Evolutionary conservation across 2,113 vertebrate species (phyloP).

Genomic region (Microtus pennsylvanicus): DNA sequence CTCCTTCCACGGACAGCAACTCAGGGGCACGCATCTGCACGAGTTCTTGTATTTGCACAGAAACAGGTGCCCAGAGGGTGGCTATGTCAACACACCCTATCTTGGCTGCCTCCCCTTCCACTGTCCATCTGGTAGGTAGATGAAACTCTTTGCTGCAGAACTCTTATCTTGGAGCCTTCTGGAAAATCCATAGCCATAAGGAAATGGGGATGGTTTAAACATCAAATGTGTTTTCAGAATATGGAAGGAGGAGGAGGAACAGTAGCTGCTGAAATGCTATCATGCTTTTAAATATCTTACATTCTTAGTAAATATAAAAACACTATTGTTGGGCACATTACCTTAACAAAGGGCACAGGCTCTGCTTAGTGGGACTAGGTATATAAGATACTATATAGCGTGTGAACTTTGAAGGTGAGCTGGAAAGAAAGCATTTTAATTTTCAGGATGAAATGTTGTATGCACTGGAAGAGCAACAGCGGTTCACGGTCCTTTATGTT

Average conservation of each 20-base stretch:
- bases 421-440: not conserved
- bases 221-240: not conserved
- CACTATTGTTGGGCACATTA: not conserved
- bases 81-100: not conserved
- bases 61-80: not conserved
- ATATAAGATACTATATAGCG: not conserved
- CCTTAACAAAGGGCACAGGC: not conserved
- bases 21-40: accelerated
- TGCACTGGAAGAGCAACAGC: not conserved
- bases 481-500: not conserved
- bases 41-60: not conserved
- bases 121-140: too few relatives aligned
- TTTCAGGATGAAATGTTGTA: not conserved
- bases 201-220: too few relatives aligned
- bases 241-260: not conserved
- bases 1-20: accelerated
- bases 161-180: not conserved
- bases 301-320: not conserved
- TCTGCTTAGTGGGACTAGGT: not conserved
- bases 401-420: not conserved
- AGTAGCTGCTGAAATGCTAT: not conserved
- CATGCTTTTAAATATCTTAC: not conserved
- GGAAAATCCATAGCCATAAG: not conserved
- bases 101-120: not conserved
- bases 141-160: not conserved